A percentile compares a stretch with the other conserved stretches of the same genome.
Evolutionary conservation across 2,113 vertebrate species (phyloP).

Genomic region (Corythoichthys intestinalis): DNA sequence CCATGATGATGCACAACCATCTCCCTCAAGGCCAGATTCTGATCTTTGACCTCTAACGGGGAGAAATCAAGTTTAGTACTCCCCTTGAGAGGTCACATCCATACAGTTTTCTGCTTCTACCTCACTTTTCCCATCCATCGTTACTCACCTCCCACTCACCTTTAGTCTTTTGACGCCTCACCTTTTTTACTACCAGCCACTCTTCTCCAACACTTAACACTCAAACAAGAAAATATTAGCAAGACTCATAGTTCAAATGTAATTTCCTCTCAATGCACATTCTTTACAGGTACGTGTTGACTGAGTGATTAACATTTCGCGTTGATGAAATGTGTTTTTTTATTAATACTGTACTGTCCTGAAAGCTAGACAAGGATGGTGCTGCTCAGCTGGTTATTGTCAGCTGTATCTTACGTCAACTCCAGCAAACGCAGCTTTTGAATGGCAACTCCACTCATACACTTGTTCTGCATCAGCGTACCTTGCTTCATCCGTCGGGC

Average conservation of each 20-base stretch:
- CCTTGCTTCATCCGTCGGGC: no score
- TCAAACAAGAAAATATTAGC: background rate
- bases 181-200: background rate
- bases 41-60: slow-evolving; percentile 38
- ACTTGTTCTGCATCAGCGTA: no score
- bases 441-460: no score
- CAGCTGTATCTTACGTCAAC: no score
- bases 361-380: background rate
- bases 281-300: slow-evolving; percentile 8
- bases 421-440: no score
- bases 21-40: slow-evolving; percentile 29
- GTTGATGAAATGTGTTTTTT: background rate
- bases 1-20: slow-evolving; percentile 48
- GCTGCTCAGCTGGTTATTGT: background rate
- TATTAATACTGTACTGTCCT: background rate
- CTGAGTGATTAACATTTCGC: slow-evolving; percentile 4
- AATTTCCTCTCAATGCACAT: slow-evolving; percentile 21
- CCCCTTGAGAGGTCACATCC: slow-evolving; percentile 22
- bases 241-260: slow-evolving; percentile 1
- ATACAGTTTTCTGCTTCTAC: slow-evolving; percentile 17
- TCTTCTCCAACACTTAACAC: background rate
- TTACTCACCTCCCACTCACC: slow-evolving; percentile 33
- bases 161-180: slow-evolving; percentile 20
- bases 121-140: slow-evolving; percentile 23
- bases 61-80: slow-evolving; percentile 26